A percentile compares a stretch with the other conserved stretches of the same genome.
Evolutionary conservation across 2,888 invertebrate species (phyloP).

Genomic region (Pseudococcus viburni): DNA sequence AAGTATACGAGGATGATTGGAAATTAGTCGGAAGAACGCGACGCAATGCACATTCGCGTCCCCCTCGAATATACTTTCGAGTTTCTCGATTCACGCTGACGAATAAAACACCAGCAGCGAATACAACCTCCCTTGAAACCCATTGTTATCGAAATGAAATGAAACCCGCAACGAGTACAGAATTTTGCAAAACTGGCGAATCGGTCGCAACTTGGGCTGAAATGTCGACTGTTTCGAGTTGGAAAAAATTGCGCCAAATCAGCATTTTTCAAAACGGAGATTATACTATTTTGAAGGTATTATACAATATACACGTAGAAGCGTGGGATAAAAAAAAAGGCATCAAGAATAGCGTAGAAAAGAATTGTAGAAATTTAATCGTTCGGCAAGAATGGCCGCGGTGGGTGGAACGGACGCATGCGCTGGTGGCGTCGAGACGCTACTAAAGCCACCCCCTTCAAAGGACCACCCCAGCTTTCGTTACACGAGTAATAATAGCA

Average conservation of each 20-base stretch:
- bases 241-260: background rate
- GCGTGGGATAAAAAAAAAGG: background rate
- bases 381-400: conserved; percentile 64
- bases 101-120: background rate
- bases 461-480: conserved; percentile 64
- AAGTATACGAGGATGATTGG: background rate
- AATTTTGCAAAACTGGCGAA: background rate
- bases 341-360: background rate
- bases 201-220: background rate
- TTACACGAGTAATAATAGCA: conserved; percentile 54
- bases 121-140: background rate
- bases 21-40: background rate
- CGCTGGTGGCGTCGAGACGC: conserved; percentile 46
- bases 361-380: conserved; percentile 60
- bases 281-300: background rate
- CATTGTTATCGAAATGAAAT: background rate
- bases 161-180: background rate
- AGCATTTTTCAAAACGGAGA: background rate
- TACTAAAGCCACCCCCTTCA: conserved; percentile 64
- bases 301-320: background rate
- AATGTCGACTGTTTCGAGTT: background rate
- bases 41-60: background rate
- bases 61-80: background rate
- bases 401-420: conserved; percentile 66
- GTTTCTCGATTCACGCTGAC: background rate